Percentiles rank a stretch among this genome's conserved stretches.
Conservation (phyloP, 2,888 invertebrate species). For the Diarsia brunnea region DNA sequence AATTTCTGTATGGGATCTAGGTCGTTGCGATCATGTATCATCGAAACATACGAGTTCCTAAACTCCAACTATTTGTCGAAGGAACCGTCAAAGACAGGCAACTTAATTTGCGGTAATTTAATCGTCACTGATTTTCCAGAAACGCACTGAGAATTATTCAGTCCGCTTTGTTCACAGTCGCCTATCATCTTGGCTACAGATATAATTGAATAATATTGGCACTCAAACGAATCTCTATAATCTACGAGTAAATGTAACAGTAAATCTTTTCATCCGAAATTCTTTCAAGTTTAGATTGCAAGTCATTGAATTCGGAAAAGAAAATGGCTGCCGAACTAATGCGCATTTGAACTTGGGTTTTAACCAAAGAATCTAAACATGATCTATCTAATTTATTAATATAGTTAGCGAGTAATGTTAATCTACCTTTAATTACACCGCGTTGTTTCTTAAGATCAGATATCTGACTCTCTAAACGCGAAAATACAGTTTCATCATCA, state of each 20-base stretch:
- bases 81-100: constrained; percentile 12
- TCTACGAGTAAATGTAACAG: not conserved
- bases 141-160: not conserved
- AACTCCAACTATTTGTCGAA: constrained; percentile 18
- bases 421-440: not conserved
- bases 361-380: not conserved
- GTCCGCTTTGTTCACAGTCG: not conserved
- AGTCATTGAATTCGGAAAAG: not conserved
- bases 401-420: not conserved
- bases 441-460: constrained; percentile 6
- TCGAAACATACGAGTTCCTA: constrained; percentile 8
- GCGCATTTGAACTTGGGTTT: constrained; percentile 1
- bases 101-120: not conserved
- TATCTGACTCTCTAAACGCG: not conserved
- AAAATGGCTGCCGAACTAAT: not conserved
- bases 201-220: constrained; percentile 1
- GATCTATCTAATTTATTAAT: not conserved
- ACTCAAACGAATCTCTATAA: constrained; percentile 1
- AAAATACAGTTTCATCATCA: not conserved
- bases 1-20: constrained; percentile 6
- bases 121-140: not conserved
- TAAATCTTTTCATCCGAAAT: not conserved
- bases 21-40: constrained; percentile 12
- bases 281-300: not conserved
- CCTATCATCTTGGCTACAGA: not conserved